Conservation (phyloP, 2,888 invertebrate genomes). For the Scaptomyza cyrtandrae region DNA sequence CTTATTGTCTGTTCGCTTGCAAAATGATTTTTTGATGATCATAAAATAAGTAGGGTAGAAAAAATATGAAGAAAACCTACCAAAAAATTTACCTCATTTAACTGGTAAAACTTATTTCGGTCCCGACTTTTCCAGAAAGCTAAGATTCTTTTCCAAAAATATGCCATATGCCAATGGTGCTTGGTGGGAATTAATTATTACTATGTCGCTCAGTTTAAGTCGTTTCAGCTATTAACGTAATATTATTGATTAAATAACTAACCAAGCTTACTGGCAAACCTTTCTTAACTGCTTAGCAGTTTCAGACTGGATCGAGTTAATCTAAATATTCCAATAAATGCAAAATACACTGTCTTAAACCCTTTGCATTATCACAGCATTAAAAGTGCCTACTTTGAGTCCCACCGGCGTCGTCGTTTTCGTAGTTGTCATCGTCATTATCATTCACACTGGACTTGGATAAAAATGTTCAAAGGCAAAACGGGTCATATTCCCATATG, state of each 20-base stretch:
- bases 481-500: conserved; percentile 64
- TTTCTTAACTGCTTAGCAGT: background rate
- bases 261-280: background rate
- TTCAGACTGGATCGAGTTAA: background rate
- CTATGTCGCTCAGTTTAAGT: background rate
- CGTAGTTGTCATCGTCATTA: background rate
- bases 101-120: no score
- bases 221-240: background rate
- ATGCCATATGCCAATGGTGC: no score
- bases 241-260: background rate
- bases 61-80: no score
- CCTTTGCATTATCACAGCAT: background rate
- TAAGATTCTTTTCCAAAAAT: background rate
- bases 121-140: no score
- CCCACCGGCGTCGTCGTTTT: conserved; percentile 35
- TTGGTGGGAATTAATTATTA: no score
- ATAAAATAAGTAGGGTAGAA: no score
- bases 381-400: conserved; percentile 27
- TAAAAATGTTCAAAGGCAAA: conserved; percentile 61
- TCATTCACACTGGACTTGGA: conserved; percentile 30
- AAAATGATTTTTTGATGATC: no score
- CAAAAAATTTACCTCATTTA: no score
- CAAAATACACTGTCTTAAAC: background rate
- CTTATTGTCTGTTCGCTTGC: no score
- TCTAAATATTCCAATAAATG: background rate